phyloP scores from a whole-genome alignment of 2,113 vertebrate species.

The Abramis brama region DNA sequence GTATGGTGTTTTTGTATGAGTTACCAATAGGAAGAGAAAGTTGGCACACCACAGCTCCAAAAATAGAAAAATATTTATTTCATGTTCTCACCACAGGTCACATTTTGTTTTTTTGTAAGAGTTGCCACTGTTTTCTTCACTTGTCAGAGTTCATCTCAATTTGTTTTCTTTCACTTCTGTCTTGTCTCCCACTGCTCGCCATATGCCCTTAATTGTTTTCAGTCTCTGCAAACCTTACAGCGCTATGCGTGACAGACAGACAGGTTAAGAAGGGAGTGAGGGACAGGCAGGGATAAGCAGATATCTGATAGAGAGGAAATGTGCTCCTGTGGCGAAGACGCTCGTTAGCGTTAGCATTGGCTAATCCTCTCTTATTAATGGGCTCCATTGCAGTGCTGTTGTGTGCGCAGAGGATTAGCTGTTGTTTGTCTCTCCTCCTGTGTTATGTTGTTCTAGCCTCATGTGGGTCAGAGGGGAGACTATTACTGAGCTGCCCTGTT shows the following conservation, averaged over 20 bases:
- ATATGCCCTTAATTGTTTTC: conserved; percentile 1
- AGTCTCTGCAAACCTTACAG: not conserved
- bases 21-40: too few species aligned
- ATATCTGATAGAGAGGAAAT: conserved; percentile 20
- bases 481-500: conserved; percentile 48
- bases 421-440: conserved; percentile 51
- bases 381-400: conserved; percentile 56
- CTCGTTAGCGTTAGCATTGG: conserved; percentile 46
- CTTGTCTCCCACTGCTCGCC: not conserved
- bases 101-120: not conserved
- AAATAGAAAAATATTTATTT: too few species aligned
- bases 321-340: conserved; percentile 21
- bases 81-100: too few species aligned
- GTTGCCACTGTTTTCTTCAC: not conserved
- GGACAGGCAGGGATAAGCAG: conserved; percentile 4
- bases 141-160: not conserved
- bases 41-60: too few species aligned
- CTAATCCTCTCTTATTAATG: conserved; percentile 70
- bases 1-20: too few species aligned
- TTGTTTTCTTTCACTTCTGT: conserved; percentile 4
- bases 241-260: not conserved
- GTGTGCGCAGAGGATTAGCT: conserved; percentile 71
- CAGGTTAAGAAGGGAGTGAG: conserved; percentile 9
- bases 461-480: conserved; percentile 61
- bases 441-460: conserved; percentile 63